These are phyloP conservation scores for Leptoteleia sp. DNA, from an alignment of 1,140 invertebrate genomes.

Conservation along the genomic window DNA sequence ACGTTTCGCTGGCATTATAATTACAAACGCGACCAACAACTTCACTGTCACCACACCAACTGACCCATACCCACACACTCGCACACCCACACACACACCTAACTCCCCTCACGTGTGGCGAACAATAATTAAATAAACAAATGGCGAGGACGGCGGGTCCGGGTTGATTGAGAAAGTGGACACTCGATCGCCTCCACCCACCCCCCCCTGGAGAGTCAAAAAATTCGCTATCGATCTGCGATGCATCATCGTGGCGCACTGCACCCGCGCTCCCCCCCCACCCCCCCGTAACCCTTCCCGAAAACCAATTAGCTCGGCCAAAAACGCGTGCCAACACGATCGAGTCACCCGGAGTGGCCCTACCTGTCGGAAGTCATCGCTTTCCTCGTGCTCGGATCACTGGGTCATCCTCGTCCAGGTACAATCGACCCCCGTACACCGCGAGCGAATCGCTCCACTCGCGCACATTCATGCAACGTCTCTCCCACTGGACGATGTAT, in stretches of 20 bases:
- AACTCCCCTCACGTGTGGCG: too few relatives aligned
- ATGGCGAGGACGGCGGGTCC: neutral
- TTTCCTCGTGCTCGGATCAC: slow-evolving; percentile 7
- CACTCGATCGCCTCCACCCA: slow-evolving; percentile 40
- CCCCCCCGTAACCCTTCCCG: too few relatives aligned
- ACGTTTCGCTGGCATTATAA: too few relatives aligned
- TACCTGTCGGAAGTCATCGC: slow-evolving; percentile 32
- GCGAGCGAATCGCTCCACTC: neutral
- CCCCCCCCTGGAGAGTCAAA: too few relatives aligned
- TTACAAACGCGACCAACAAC: too few relatives aligned
- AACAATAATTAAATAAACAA: too few relatives aligned
- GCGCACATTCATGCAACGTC: neutral
- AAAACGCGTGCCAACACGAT: neutral
- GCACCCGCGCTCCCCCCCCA: slow-evolving; percentile 47
- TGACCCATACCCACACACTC: too few relatives aligned
- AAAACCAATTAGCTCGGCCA: slow-evolving; percentile 4
- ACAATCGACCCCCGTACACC: neutral
- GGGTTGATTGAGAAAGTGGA: slow-evolving; percentile 4
- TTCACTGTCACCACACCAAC: too few relatives aligned
- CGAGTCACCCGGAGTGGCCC: neutral
- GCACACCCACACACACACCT: too few relatives aligned
- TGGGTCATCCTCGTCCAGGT: slow-evolving; percentile 6
- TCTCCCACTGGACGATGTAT: too few relatives aligned
- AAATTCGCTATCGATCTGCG: slow-evolving; percentile 76
- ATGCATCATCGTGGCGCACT: slow-evolving; percentile 66